phyloP scores from a whole-genome alignment of 2,113 vertebrate genomes.

The Tyto alba region DNA sequence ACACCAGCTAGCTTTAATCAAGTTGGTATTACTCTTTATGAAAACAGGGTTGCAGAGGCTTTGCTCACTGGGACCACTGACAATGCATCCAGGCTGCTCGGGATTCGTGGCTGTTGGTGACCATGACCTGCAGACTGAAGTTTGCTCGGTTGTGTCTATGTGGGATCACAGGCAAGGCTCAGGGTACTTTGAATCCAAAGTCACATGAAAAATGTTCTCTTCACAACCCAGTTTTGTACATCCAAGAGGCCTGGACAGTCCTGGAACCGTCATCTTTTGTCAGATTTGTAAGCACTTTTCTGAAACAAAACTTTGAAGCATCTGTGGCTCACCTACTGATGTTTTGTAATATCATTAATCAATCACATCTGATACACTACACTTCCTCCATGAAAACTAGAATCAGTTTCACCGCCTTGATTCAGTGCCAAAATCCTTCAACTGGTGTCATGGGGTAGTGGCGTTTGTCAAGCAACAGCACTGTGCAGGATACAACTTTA shows the following conservation, averaged over 20 bases:
- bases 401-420: background rate
- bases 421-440: background rate
- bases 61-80: background rate
- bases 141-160: background rate
- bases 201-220: background rate
- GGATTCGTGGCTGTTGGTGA: background rate
- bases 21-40: background rate
- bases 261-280: background rate
- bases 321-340: background rate
- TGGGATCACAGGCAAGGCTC: background rate
- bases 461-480: background rate
- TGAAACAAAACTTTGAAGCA: background rate
- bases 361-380: background rate
- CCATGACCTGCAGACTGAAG: background rate
- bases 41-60: background rate
- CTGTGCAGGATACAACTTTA: background rate
- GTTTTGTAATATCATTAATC: background rate
- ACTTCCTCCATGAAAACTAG: background rate
- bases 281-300: background rate
- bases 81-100: rapidly evolving
- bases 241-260: background rate
- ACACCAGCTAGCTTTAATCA: background rate
- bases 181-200: background rate
- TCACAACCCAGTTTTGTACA: background rate
- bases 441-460: background rate